phyloP scores from a whole-genome alignment of 2,888 invertebrate species.

The Euzophera pinguis region DNA sequence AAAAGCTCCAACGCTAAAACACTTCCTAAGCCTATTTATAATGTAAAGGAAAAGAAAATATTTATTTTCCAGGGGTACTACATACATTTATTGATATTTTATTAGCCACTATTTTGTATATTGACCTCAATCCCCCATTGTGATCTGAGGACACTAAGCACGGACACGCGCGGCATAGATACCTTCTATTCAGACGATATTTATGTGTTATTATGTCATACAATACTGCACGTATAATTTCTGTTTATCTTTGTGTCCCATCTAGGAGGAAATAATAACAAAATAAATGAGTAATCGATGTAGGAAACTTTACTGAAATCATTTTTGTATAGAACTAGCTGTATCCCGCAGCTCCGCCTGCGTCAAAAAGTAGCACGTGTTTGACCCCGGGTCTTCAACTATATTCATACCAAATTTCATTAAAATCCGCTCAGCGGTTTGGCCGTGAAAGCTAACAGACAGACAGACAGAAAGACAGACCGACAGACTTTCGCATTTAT shows the following conservation, averaged over 20 bases:
- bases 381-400: too few species aligned
- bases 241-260: slow-evolving; percentile 19
- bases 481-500: too few species aligned
- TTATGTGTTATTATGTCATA: slow-evolving; percentile 11
- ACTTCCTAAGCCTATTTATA: not conserved
- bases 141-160: slow-evolving; percentile 4
- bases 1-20: too few species aligned
- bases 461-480: too few species aligned
- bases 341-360: too few species aligned
- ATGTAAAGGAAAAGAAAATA: not conserved
- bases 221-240: slow-evolving; percentile 13
- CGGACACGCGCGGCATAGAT: slow-evolving; percentile 4
- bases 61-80: not conserved
- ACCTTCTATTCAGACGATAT: slow-evolving; percentile 7
- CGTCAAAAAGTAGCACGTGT: too few species aligned
- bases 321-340: too few species aligned
- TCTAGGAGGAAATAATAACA: not conserved
- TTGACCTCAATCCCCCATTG: slow-evolving; percentile 4
- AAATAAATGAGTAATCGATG: not conserved
- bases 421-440: too few species aligned
- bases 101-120: slow-evolving; percentile 4
- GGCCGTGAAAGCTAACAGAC: too few species aligned
- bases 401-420: too few species aligned
- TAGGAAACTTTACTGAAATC: too few species aligned
- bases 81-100: slow-evolving; percentile 10